Evolutionary conservation across 2,113 vertebrate species (phyloP), one percentile per base, ranked within the genome.

Genomic region (Semnornis frantzii): DNA sequence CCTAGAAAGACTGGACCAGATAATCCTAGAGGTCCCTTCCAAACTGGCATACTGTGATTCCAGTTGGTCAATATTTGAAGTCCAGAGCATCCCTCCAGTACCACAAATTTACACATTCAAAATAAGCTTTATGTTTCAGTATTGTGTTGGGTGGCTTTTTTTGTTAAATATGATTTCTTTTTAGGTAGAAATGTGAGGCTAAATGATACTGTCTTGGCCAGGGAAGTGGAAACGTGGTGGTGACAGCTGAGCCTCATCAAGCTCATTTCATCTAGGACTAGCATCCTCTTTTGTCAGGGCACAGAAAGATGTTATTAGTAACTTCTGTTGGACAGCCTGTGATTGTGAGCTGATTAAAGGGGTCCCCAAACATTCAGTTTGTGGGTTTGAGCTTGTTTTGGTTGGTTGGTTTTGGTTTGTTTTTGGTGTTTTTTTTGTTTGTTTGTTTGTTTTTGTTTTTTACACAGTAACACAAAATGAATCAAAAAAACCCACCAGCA

Each of bases 51-150:
- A 21, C 52, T 55, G 54, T 25, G 25, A 27, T 27, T 54, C 25
- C 54, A 74, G 24, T 28, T 66, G 5, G 39, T 50, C 66, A 57
- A 68, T 82, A 73, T 30, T 42, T 57, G 30, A 70, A 81, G 25
- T 21, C 58, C 71, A 60, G 30, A 2, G 2, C 33, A 33, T 19
- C 4, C 19, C 8, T 15, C 1, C 0, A 30, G 48, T 21, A 14
- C 4, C 52, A 34, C 48, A 82, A 65, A 64, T 55, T 42, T 28
- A 42, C 28, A 34, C 10, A 20, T 33, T 68, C 11, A 33, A 15
- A 59, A 16, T 52, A 59, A 74, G 34, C 14, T 59, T 46, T 78
- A 82, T 59, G n/a, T 2, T 46, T 33, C 3, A 4, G 21, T 13
- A 9, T 4, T 8, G 13, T 31, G 6, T 13, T 55, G 12, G 9